Base-by-base conservation (phyloP, 2,888 invertebrate species). In the Drosophila bunnanda region DNA sequence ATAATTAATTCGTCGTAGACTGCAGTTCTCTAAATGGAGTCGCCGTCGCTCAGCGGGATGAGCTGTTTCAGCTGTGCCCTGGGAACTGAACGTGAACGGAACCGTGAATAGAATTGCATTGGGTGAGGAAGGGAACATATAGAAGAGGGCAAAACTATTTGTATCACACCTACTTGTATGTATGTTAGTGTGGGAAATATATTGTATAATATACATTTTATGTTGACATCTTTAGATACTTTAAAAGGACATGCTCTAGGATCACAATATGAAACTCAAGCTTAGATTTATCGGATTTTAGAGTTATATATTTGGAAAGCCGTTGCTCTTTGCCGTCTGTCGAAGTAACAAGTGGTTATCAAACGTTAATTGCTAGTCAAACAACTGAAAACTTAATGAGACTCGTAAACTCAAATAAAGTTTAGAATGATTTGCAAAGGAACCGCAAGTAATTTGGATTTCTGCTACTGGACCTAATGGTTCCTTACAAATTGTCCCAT, bases 1-100 rank as follows among this genome's bases (percentile, higher is more conserved):
- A 86, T 89, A 87, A 87, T 87, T 89, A 87, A 89, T 82, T 89
- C 82, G 77, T 88, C 82, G 77, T 55, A 61, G 74, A 75, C 80
- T 85, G 84, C 89, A 87, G 48, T 79, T 76, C 76, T 58, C 61
- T 50, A 44, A 48, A 53, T 34, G 57, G 48, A 64, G 50, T 61
- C 32, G 55, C 57, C 32, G 61, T 28, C 36, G 38, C 36, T 41
- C 36, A 28, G 46, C 34, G 54, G 15, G 41, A 57, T 36, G 59
- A 57, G 48, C 28, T 25, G 41, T 20, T n/a, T n/a, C n/a, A n/a
- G 43, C 15, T 44, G 15, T 15, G 44, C 44, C 2, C 36, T 52
- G 67, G 67, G 54, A 46, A 66, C 32, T 30, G 43, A 30, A 52
- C 28, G 46, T 32, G 48, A 59, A 52, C 25, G 55, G 54, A 41